Base-by-base conservation (phyloP, 2,888 invertebrate genomes). In the Luperina nickerlii region DNA sequence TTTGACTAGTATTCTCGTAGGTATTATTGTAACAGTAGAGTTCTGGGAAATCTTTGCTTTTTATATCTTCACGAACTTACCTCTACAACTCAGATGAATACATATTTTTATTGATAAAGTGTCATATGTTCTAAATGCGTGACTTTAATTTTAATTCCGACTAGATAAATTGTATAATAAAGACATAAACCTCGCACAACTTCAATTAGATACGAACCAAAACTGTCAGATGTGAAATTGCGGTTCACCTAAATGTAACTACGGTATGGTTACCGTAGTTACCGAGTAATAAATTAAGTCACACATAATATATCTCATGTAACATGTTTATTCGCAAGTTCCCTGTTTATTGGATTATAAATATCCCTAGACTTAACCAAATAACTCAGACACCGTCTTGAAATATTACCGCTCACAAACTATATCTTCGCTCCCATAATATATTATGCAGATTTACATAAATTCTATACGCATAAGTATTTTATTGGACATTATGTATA, bases 321-420 rank as follows among this genome's bases (percentile, higher is more conserved):
- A 45, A 76, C 62, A 69, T 76, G 67, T 84, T 75, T 81, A 81
- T 81, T 71, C 75, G 60, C 32, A 76, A 79, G 73, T 83, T 82
- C 69, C 65, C 65, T 66, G 45, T 79, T 79, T 79, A 83, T 84
- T 74, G 78, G 74, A 76, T 84, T 85, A 81, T 81, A 86, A 86
- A 85, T 86, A 84, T 84, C 83, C 78, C 79, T 27, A 70, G 72
- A 82, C 54, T 78, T 74, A 78, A 82, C 79, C 76, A 79, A 88
- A 85, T 87, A 87, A 82, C 72, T 77, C 79, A 65, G 79, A 75
- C 74, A 71, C 72, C 85, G 76, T 63, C 73, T 77, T 81, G 83
- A 85, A 85, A 84, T 88, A 88, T 88, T 80, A 81, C 79, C 60
- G 68, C 68, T 81, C 65, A 71, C 67, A 82, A 88, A 88, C 79